These are phyloP conservation scores for Diglossa brunneiventris DNA, from an alignment of 2,113 vertebrate genomes.

Conservation along the genomic window DNA sequence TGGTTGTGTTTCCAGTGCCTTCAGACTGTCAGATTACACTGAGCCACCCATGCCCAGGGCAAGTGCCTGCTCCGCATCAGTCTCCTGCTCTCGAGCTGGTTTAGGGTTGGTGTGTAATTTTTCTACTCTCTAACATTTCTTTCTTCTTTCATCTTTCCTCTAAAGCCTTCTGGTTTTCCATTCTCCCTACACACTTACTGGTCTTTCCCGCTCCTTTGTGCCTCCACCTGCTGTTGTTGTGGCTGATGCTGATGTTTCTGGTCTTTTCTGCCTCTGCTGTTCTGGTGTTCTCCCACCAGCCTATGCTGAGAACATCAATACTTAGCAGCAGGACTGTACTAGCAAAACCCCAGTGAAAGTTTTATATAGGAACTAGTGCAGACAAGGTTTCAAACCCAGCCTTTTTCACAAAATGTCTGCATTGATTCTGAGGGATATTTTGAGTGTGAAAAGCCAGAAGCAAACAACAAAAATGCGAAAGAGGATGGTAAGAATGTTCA, in stretches of 20 bases:
- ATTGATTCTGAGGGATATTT: background rate
- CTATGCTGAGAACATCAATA: background rate
- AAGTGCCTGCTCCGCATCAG: fast-evolving
- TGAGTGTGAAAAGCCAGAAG: background rate
- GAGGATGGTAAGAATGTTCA: background rate
- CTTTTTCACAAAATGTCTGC: background rate
- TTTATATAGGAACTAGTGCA: background rate
- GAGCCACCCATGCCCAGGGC: background rate
- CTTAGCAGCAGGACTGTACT: background rate
- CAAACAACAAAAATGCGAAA: background rate
- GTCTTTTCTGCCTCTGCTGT: background rate
- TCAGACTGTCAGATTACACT: fast-evolving
- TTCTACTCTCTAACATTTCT: background rate
- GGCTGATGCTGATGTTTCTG: background rate
- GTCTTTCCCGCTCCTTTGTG: background rate
- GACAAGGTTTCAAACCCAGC: background rate
- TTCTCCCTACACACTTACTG: fast-evolving
- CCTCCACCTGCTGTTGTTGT: background rate
- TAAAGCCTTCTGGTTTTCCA: background rate
- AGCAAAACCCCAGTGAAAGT: background rate
- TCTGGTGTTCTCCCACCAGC: background rate
- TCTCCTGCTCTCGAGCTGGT: background rate
- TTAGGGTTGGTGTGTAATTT: background rate
- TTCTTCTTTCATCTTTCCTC: background rate
- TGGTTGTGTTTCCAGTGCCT: fast-evolving